Conservation (phyloP, 2,797 vertebrate species). For the Anabas testudineus region DNA sequence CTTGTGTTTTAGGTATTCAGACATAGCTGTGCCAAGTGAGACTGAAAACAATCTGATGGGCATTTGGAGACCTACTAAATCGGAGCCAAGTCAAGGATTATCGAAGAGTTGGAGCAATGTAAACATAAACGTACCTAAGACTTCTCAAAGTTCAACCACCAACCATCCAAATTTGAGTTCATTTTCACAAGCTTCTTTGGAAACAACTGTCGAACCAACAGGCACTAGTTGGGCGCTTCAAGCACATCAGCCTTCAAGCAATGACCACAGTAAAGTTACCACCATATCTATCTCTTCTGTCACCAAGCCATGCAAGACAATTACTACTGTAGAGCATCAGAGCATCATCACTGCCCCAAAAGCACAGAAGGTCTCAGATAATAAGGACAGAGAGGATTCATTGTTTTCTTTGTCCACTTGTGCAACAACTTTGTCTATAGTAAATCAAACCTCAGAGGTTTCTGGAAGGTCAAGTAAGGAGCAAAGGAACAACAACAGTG, state of each 20-base stretch:
- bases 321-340: slow-evolving; percentile 8
- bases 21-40: background rate
- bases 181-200: slow-evolving; percentile 20
- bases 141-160: slow-evolving; percentile 6
- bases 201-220: background rate
- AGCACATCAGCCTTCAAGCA: background rate
- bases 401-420: background rate
- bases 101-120: slow-evolving; percentile 18
- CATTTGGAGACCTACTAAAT: background rate
- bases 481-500: slow-evolving; percentile 8
- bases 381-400: slow-evolving; percentile 45
- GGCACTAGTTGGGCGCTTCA: background rate
- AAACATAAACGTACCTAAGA: slow-evolving; percentile 23
- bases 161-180: background rate
- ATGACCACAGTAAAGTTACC: background rate
- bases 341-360: background rate
- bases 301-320: slow-evolving; percentile 16
- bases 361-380: slow-evolving; percentile 20
- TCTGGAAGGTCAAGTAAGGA: slow-evolving; percentile 6
- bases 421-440: background rate
- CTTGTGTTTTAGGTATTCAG: background rate
- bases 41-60: background rate
- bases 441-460: slow-evolving; percentile 11
- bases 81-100: slow-evolving; percentile 16
- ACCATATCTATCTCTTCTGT: background rate